Conservation (phyloP, 2,888 invertebrate genomes). For the Parnassius orleans region DNA sequence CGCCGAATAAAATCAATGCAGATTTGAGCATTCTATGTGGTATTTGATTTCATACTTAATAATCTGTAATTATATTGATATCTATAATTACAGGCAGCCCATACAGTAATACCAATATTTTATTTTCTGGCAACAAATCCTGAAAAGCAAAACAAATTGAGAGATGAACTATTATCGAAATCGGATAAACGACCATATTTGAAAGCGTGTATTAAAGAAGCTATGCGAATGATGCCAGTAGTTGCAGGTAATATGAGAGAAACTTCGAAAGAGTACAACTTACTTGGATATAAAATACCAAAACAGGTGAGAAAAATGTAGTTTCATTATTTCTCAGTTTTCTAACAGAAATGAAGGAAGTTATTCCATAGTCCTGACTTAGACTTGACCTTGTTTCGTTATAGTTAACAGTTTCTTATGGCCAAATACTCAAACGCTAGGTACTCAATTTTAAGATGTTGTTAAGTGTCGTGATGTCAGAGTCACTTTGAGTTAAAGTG, state of each 20-base stretch:
- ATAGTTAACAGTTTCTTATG: too few relatives aligned
- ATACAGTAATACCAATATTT: slow-evolving; percentile 76
- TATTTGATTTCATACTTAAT: neutral
- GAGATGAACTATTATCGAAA: slow-evolving; percentile 73
- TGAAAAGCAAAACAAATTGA: slow-evolving; percentile 82
- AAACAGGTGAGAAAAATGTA: slow-evolving; percentile 71
- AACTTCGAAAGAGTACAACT: slow-evolving; percentile 75
- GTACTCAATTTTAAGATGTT: too few relatives aligned
- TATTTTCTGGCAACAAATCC: slow-evolving; percentile 83
- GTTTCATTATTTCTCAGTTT: too few relatives aligned
- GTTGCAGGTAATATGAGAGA: slow-evolving; percentile 80
- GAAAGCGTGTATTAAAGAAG: slow-evolving; percentile 87
- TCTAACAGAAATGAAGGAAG: too few relatives aligned
- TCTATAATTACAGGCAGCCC: slow-evolving; percentile 71
- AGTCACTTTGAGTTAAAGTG: too few relatives aligned
- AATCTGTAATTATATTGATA: neutral
- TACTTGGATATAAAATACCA: slow-evolving; percentile 83
- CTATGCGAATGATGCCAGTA: slow-evolving; percentile 82
- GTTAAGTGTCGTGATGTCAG: too few relatives aligned
- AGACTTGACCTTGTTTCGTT: too few relatives aligned
- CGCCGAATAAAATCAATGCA: neutral
- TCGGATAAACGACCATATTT: slow-evolving; percentile 77
- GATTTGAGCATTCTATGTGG: neutral
- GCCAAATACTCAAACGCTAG: too few relatives aligned
- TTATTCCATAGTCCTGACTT: too few relatives aligned